These are phyloP conservation scores for Propithecus deckenii DNA, from an alignment of 2,797 vertebrate species.

Conservation along the genomic window DNA sequence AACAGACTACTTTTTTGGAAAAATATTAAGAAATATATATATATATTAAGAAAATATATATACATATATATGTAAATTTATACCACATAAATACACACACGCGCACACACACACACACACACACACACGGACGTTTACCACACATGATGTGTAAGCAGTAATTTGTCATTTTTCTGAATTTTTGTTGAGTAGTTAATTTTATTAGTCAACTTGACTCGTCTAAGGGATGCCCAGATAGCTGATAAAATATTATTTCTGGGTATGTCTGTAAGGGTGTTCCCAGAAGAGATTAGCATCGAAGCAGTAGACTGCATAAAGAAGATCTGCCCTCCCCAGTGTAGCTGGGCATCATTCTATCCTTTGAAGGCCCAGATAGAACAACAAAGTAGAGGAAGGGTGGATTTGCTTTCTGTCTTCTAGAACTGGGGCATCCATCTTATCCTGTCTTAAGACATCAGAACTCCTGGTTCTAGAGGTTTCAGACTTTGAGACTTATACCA, in stretches of 20 bases:
- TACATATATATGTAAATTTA: not conserved
- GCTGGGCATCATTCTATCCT: too few species aligned
- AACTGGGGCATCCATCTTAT: not conserved
- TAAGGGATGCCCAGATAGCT: not conserved
- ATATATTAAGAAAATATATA: not conserved
- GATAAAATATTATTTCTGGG: not conserved
- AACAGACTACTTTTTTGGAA: not conserved
- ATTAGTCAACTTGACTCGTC: too few species aligned
- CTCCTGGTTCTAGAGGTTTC: not conserved
- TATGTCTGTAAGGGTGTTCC: not conserved
- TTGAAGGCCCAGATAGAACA: not conserved
- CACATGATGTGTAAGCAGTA: not conserved
- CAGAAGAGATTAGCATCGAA: too few species aligned
- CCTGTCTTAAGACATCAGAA: not conserved
- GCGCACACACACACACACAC: rapidly evolving
- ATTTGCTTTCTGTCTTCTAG: not conserved
- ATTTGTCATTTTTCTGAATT: not conserved
- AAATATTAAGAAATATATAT: not conserved
- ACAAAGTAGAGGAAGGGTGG: too few species aligned
- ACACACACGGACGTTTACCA: not conserved
- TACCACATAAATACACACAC: too few species aligned
- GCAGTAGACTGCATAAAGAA: not conserved
- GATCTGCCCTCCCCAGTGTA: too few species aligned
- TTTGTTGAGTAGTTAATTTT: not conserved
- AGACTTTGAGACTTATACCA: not conserved